Base-by-base conservation (phyloP, 2,888 invertebrate genomes). In the Plemyria rubiginata region DNA sequence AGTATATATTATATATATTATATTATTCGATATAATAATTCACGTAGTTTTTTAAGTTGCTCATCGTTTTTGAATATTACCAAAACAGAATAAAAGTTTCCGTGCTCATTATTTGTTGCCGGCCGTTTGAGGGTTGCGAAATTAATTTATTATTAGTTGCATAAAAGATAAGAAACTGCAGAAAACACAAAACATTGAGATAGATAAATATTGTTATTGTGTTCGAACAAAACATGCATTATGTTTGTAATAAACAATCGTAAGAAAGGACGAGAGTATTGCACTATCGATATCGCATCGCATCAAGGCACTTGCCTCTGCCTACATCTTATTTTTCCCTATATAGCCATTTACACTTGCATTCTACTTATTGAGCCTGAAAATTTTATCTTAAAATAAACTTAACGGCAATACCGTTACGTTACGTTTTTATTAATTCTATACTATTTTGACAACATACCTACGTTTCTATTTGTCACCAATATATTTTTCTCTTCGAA, bases 221-320 rank as follows among this genome's bases (percentile, higher is more conserved):
- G 46, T 43, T 32, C 59, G 29, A 49, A n/a, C 28, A 51, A 46
- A 40, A n/a, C 48, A 48, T 48, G 12, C 56, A 46, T 53, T 56
- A 48, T 52, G 9, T 38, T 55, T 46, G 32, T 15, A 53, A 52
- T 40, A 56, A 49, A 50, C 29, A 60, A n/a, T 8, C 38, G 45
- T 48, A 15, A 22, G 45, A 48, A 48, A 48, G 29, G 8, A 11
- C 2, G 11, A 2, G 32, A 52, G n/a, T 46, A 5, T 36, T 58
- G 51, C 51, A 45, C 51, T 52, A 52, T 45, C 15, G 45, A 45
- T 43, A 45, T 43, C 16, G 15, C 43, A 2, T 41, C n/a, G 4
- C 2, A 29, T 29, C 50, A 43, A 32, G 32, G 50, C 4, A 15
- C 41, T 6, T 40, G 48, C 16, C 7, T 51, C 13, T 16, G 9